Percentiles rank a stretch among this genome's conserved stretches.
Conservation (phyloP, 2,888 invertebrate genomes). For the Philopedon plagiatum region DNA sequence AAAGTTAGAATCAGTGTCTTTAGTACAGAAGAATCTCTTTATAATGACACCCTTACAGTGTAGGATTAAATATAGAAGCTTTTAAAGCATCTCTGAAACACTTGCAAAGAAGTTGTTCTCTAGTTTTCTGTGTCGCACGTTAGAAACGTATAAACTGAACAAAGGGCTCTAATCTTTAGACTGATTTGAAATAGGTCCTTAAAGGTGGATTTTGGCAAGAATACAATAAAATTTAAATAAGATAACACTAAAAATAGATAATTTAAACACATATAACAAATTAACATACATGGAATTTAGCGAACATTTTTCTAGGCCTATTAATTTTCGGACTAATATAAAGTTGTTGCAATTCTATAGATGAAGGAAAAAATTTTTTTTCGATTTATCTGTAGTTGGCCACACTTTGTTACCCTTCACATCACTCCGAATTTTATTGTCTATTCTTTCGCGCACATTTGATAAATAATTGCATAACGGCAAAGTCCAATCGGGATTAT, state of each 20-base stretch:
- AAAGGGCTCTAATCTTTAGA: slow-evolving; percentile 3
- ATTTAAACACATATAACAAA: too few species aligned
- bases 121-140: slow-evolving; percentile 3
- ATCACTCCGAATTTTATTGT: too few species aligned
- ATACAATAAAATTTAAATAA: neutral
- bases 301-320: too few species aligned
- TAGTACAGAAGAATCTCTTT: slow-evolving; percentile 7
- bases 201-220: neutral
- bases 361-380: too few species aligned
- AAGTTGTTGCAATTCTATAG: too few species aligned
- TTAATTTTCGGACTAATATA: too few species aligned
- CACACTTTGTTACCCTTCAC: too few species aligned
- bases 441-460: too few species aligned
- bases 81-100: slow-evolving; percentile 8
- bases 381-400: too few species aligned
- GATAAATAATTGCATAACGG: too few species aligned
- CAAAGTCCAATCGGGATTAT: too few species aligned
- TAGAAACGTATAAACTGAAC: slow-evolving; percentile 6
- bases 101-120: slow-evolving; percentile 10
- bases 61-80: slow-evolving; percentile 12
- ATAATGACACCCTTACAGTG: neutral
- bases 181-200: neutral
- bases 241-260: neutral
- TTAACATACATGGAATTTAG: too few species aligned
- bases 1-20: slow-evolving; percentile 2